A percentile compares a stretch with the other conserved stretches of the same genome.
These are phyloP conservation scores for Pteromalus puparum DNA, from an alignment of 1,140 invertebrate species.

Conservation along the genomic window DNA sequence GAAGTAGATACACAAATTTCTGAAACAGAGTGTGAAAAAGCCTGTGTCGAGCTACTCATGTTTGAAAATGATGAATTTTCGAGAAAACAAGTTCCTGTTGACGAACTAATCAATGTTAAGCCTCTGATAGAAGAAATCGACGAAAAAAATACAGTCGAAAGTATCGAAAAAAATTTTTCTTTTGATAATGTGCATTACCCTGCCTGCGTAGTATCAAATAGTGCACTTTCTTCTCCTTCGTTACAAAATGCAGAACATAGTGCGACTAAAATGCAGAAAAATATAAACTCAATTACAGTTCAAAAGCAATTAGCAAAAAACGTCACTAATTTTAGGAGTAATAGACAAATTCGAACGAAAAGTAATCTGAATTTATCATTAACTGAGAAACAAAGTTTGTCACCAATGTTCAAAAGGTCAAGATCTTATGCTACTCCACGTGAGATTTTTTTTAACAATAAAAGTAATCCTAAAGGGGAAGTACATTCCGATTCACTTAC, in stretches of 20 bases:
- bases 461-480: neutral
- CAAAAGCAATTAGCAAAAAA: constrained; percentile 25
- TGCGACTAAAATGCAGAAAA: constrained; percentile 15
- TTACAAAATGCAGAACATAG: constrained; percentile 5
- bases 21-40: neutral
- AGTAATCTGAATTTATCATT: constrained; percentile 51
- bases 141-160: too few relatives aligned
- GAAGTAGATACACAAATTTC: neutral
- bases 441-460: neutral
- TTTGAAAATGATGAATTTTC: neutral
- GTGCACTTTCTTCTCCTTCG: neutral
- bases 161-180: neutral
- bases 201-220: neutral
- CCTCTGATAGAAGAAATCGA: too few relatives aligned
- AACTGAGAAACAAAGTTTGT: neutral
- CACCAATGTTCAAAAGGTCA: constrained; percentile 43
- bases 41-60: neutral
- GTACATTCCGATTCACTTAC: neutral
- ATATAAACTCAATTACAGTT: neutral
- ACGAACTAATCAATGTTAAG: neutral
- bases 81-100: neutral
- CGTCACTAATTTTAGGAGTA: neutral
- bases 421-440: constrained; percentile 46
- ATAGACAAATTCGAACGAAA: constrained; percentile 31
- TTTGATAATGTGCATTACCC: neutral